phyloP scores from a whole-genome alignment of 1,140 invertebrate genomes.

The Drosophila nannoptera region DNA sequence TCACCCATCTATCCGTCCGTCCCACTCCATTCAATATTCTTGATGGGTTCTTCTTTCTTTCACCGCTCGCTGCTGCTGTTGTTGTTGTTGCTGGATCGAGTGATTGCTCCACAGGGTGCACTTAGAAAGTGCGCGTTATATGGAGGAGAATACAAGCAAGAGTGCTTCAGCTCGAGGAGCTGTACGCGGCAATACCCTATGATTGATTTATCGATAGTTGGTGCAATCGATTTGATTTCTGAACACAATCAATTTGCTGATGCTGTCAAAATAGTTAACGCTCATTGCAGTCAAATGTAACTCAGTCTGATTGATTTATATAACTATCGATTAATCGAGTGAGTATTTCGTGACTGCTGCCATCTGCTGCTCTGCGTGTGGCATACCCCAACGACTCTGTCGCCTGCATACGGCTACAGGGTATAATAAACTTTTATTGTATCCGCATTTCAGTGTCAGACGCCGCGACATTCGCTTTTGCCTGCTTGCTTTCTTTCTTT shows the following conservation, averaged over 20 bases:
- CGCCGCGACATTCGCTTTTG: conserved; percentile 41
- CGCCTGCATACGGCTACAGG: background rate
- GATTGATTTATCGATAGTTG: too few relatives aligned
- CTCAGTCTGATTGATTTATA: too few relatives aligned
- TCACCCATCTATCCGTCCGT: background rate
- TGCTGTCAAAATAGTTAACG: too few relatives aligned
- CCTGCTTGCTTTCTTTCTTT: conserved; percentile 52
- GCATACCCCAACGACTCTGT: background rate
- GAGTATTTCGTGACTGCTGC: too few relatives aligned
- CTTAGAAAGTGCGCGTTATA: conserved; percentile 56
- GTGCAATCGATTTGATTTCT: too few relatives aligned
- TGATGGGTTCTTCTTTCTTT: conserved; percentile 30
- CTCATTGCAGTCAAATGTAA: too few relatives aligned
- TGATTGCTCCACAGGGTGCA: conserved; percentile 76
- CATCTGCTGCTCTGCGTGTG: too few relatives aligned
- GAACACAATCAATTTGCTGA: too few relatives aligned
- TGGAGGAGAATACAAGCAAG: conserved; percentile 6
- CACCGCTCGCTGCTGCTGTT: conserved; percentile 1
- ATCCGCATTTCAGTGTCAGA: conserved; percentile 75
- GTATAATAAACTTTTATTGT: conserved; percentile 70
- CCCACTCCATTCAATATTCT: conserved; percentile 55
- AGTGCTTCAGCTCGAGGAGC: background rate
- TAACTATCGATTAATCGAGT: too few relatives aligned
- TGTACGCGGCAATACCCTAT: background rate
- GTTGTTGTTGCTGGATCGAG: conserved; percentile 54